A percentile compares a stretch with the other conserved stretches of the same genome.
Evolutionary conservation across 1,140 invertebrate genomes (phyloP).

Genomic region (Archivesica marissinica): DNA sequence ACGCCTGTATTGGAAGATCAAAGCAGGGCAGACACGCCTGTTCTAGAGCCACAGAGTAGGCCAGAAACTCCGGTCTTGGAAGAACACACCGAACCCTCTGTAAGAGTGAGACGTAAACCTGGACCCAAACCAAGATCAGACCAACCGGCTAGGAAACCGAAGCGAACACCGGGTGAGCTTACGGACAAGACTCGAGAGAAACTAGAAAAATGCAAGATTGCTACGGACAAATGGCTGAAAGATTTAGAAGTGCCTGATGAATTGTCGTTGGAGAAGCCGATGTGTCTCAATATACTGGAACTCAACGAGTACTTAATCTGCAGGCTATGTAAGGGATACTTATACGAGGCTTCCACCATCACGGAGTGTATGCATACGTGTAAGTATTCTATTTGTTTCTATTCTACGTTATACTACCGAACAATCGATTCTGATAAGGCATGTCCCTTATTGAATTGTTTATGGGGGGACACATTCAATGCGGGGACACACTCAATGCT

Average conservation of each 20-base stretch:
- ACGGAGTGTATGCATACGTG: conserved; percentile 85
- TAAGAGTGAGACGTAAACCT: neutral
- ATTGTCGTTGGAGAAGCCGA: conserved; percentile 56
- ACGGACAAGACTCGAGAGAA: conserved; percentile 29
- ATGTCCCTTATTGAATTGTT: no score
- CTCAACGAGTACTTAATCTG: conserved; percentile 82
- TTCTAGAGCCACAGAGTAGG: neutral
- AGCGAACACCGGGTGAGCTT: neutral
- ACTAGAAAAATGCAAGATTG: conserved; percentile 47
- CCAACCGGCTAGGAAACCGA: neutral
- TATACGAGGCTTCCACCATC: conserved; percentile 85
- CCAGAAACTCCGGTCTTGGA: neutral
- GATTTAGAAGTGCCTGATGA: conserved; percentile 46
- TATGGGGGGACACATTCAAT: no score
- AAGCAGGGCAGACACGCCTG: neutral
- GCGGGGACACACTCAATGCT: no score
- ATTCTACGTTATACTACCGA: no score
- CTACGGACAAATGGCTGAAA: conserved; percentile 61
- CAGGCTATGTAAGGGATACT: conserved; percentile 84
- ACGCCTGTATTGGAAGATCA: no score
- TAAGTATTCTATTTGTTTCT: conserved; percentile 73
- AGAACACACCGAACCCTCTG: neutral
- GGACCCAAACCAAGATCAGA: neutral
- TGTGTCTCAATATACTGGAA: conserved; percentile 73
- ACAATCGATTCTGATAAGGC: no score